These are phyloP conservation scores for Uria lomvia DNA, from an alignment of 2,113 vertebrate genomes.

Conservation along the genomic window DNA sequence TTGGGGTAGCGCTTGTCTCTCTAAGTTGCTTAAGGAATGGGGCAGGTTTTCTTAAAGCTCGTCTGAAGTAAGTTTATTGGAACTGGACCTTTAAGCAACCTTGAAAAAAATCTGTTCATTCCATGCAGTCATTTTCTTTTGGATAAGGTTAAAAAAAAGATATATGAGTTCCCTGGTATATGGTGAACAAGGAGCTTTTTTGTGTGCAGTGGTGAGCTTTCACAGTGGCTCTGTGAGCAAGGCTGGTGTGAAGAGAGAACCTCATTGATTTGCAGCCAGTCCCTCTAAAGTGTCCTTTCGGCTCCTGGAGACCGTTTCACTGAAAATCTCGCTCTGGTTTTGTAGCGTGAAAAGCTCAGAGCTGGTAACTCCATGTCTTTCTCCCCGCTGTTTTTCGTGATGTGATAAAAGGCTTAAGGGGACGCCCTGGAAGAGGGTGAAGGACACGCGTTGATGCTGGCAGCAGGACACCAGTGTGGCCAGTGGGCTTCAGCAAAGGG, in stretches of 20 bases:
- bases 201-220: neutral
- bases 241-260: slow-evolving; percentile 25
- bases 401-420: neutral
- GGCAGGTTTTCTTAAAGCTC: neutral
- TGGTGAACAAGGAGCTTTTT: slow-evolving; percentile 49
- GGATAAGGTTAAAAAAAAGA: neutral
- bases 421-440: neutral
- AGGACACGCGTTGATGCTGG: accelerated
- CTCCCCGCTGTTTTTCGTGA: accelerated
- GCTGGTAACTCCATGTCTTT: neutral
- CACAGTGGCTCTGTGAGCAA: neutral
- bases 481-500: neutral
- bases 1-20: neutral
- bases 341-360: neutral
- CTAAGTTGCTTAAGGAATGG: neutral
- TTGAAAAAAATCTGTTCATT: slow-evolving; percentile 1
- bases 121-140: neutral
- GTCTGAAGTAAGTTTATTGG: neutral
- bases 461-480: neutral
- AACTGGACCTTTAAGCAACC: neutral
- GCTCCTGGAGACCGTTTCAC: accelerated
- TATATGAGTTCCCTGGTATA: neutral
- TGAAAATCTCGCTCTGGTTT: neutral
- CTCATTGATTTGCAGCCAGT: neutral
- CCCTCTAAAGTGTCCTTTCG: neutral